These are phyloP conservation scores for Phrynocephalus versicolor DNA, from an alignment of 2,113 vertebrate species.

Conservation along the genomic window DNA sequence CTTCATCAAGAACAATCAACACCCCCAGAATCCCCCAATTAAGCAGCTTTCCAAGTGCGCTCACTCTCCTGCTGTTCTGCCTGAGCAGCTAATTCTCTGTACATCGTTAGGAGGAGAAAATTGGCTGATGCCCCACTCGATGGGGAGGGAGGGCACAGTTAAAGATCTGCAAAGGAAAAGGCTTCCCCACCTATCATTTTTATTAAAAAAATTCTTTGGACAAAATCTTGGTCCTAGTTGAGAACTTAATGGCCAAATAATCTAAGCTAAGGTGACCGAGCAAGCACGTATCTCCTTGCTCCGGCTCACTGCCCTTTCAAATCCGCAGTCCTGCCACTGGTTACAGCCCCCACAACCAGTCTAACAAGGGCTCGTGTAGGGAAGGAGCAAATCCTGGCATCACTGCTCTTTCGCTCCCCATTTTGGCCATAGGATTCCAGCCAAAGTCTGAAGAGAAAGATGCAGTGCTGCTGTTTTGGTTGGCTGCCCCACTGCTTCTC, in stretches of 20 bases:
- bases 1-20: not conserved
- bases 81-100: slow-evolving; percentile 3
- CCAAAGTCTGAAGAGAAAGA: too few relatives aligned
- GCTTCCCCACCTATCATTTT: not conserved
- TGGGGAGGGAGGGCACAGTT: not conserved
- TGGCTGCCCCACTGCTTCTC: too few relatives aligned
- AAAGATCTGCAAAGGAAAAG: not conserved
- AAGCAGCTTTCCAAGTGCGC: not conserved
- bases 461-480: too few relatives aligned
- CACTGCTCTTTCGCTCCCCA: too few relatives aligned
- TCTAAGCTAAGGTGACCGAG: too few relatives aligned
- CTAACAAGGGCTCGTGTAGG: too few relatives aligned
- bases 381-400: too few relatives aligned
- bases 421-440: too few relatives aligned
- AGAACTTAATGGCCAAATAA: not conserved
- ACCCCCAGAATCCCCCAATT: not conserved
- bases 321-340: too few relatives aligned
- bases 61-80: not conserved
- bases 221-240: not conserved
- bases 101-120: not conserved
- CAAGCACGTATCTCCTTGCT: not conserved
- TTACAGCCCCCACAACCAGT: too few relatives aligned
- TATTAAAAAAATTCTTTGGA: not conserved
- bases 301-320: not conserved
- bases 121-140: not conserved